These are phyloP conservation scores for Mimachlamys varia DNA, from an alignment of 2,888 invertebrate species.

Conservation along the genomic window DNA sequence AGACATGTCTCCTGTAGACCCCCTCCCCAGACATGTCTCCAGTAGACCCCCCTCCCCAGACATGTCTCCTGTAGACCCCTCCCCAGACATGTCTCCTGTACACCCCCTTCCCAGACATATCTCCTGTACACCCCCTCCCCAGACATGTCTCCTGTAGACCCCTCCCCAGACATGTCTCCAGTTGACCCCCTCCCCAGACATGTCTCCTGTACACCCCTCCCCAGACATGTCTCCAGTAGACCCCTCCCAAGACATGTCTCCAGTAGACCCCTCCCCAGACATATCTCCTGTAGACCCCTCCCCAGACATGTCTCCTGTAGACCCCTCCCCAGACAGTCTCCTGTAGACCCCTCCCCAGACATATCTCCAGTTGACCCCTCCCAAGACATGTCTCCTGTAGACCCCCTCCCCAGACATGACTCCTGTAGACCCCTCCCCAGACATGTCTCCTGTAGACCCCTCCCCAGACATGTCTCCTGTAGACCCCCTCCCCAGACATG, in stretches of 20 bases:
- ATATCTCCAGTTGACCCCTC: not conserved
- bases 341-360: not conserved
- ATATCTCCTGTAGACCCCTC: not conserved
- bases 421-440: not conserved
- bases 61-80: not conserved
- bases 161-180: not conserved
- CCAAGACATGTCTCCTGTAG: not conserved
- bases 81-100: not conserved
- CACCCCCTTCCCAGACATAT: not conserved
- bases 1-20: not conserved
- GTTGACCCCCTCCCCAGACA: too few species aligned
- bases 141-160: not conserved
- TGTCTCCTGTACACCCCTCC: not conserved
- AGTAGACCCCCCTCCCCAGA: not conserved
- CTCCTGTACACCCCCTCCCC: too few species aligned
- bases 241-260: not conserved
- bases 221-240: not conserved
- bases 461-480: not conserved
- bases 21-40: not conserved
- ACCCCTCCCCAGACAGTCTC: not conserved
- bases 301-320: not conserved
- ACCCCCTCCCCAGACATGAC: not conserved
- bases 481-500: not conserved
- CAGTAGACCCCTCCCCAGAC: not conserved
- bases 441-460: not conserved